Base-by-base conservation (phyloP, 2,888 invertebrate genomes). In the Onthophagus sagittarius region DNA sequence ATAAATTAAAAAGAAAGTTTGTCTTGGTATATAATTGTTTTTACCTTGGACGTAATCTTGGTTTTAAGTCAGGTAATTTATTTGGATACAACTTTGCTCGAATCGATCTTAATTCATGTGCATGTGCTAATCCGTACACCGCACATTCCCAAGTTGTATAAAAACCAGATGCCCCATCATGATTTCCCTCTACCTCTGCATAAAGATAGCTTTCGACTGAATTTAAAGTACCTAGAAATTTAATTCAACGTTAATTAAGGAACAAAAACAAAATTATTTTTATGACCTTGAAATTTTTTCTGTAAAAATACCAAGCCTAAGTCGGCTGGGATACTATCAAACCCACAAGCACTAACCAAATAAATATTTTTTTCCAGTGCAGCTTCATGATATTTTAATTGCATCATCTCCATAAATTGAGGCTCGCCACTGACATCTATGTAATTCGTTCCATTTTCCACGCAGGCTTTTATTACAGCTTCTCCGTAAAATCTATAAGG, bases 361-460 rank as follows among this genome's bases (percentile, higher is more conserved):
- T 93, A 97, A 3, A 96, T 89, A 13, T 93, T 93, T 6, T 92
- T 92, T 78, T 94, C 91, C 79, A 91, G 86, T 0, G 96, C 96
- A 64, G 85, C 83, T 74, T 90, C 88, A 78, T 93, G 87, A 84
- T 98, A 97, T 78, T 93, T 88, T 73, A 96, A 84, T 82, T 96
- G 95, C 72, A 84, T 80, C 13, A 71, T 76, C 75, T 84, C 85
- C 80, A 85, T 83, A 75, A 80, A 85, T 87, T 92, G 90, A 0
- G 97, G 94, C 83, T 99, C 98, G 4, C 97, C 98, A 81, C 93
- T 94, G 62, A 99, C 93, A 84, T 99, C 99, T 6, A 99, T 91
- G 81, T 98, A 94, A 86, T 95, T 92, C 0, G 97, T 90, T 72
- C 91, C 90, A 69, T 90, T 89, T 72, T 92, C 92, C 32, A 85